phyloP scores from a whole-genome alignment of 1,140 invertebrate species.

The Steinernema feltiae region DNA sequence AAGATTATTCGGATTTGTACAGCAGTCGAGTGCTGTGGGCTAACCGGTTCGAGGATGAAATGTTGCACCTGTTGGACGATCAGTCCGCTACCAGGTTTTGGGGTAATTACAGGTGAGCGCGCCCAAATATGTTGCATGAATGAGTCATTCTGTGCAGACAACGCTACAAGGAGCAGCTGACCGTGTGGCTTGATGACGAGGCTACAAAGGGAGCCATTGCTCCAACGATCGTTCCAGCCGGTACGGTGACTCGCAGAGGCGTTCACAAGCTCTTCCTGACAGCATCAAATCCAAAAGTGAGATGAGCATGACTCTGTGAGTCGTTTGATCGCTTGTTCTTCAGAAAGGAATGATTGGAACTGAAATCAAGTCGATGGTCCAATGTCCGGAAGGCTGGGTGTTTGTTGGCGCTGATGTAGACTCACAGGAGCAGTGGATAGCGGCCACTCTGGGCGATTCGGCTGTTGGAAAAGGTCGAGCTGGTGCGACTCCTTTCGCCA shows the following conservation, averaged over 20 bases:
- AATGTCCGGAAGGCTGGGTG: constrained; percentile 77
- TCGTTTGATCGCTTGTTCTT: constrained; percentile 14
- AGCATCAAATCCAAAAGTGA: constrained; percentile 79
- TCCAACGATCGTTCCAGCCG: constrained; percentile 69
- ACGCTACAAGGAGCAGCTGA: constrained; percentile 47
- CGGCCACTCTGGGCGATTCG: constrained; percentile 71
- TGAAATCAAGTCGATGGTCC: constrained; percentile 86
- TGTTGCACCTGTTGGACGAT: constrained; percentile 38
- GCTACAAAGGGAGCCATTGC: constrained; percentile 74
- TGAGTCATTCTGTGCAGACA: constrained; percentile 31
- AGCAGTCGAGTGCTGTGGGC: constrained; percentile 32
- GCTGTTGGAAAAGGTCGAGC: constrained; percentile 23
- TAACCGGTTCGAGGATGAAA: constrained; percentile 27
- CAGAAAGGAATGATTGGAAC: constrained; percentile 78
- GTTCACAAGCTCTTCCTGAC: constrained; percentile 98
- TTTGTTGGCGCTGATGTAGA: constrained; percentile 98
- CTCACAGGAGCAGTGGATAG: constrained; percentile 97
- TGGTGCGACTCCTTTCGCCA: constrained; percentile 61
- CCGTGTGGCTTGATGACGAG: constrained; percentile 49
- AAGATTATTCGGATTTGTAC: constrained; percentile 70
- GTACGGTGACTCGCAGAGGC: constrained; percentile 88
- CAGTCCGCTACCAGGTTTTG: constrained; percentile 46
- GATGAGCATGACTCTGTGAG: constrained; percentile 22
- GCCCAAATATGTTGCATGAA: no score
- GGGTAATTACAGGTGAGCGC: constrained; percentile 49